Base-by-base conservation (phyloP, 2,797 vertebrate species). In the Hoplostethus mediterraneus region DNA sequence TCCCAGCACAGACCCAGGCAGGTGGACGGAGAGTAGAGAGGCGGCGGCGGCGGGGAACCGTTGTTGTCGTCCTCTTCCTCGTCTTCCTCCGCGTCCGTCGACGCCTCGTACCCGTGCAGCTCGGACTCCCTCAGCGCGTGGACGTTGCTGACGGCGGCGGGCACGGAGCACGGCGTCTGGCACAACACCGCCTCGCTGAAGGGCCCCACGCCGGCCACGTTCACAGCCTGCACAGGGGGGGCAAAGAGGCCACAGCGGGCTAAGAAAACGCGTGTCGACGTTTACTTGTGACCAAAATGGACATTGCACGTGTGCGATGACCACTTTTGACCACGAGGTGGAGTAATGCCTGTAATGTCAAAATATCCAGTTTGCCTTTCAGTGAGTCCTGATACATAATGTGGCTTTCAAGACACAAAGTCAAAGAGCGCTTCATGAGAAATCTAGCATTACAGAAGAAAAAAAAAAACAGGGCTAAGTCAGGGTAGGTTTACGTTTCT, bases 1-100 rank as follows among this genome's bases (percentile, higher is more conserved):
- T 97, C 97, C 98, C 98, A 99, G 81, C 90, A 94, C 73, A 99
- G 74, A 30, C 96, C 97, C 90, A 99, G 94, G 90, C 97, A 98
- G 83, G 96, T 97, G 79, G 98, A 99, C 9, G 96, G 95, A 61
- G 95, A 98, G 87, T 96, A 97, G 74, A 92, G 85, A 0, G 91
- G 66, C 3, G 75, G 81, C 3, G 75, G 81, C 0, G 60, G 63
- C 0, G 75, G 47, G 13, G 73, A 58, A 16, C 3, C 31, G 9
- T 33, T 67, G 0, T 81, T 67, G 0, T 81, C 89, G 25, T 92
- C 93, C 0, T 91, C 91, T 1, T 93, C 93, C 0, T 94, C 91
- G 0, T 92, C 89, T 0, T 93, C 93, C 0, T 93, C 92, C 0
- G 48, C 80, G 0, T 88, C 90, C 2, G 16, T 67, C 0, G 60